A percentile compares a stretch with the other conserved stretches of the same genome.
Evolutionary conservation across 1,140 invertebrate species (phyloP).

Genomic region (Contarinia nasturtii): DNA sequence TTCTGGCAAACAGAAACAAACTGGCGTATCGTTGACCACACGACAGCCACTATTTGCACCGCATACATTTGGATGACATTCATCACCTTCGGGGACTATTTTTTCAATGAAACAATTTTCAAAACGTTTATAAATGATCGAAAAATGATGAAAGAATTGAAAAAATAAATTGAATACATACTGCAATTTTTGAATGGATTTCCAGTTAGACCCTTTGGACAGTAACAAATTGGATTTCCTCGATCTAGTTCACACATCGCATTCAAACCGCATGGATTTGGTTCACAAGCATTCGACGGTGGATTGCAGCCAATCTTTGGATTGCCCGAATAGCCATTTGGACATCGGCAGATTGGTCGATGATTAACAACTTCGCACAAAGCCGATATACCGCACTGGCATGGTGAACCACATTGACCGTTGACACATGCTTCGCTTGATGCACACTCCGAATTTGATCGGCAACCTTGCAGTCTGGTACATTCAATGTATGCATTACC

Average conservation of each 20-base stretch:
- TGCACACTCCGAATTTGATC: conserved; percentile 53
- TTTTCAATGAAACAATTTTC: not conserved
- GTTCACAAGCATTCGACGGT: conserved; percentile 50
- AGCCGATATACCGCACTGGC: conserved; percentile 44
- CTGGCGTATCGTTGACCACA: conserved; percentile 43
- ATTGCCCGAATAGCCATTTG: conserved; percentile 16
- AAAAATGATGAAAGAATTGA: not conserved
- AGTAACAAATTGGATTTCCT: conserved; percentile 73
- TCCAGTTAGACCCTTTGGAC: conserved; percentile 72
- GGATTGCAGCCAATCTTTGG: conserved; percentile 6
- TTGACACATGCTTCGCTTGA: conserved; percentile 54
- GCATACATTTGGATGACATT: conserved; percentile 66
- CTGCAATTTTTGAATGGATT: conserved; percentile 83
- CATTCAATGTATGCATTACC: conserved; percentile 67
- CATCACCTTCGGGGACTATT: conserved; percentile 67
- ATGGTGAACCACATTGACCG: conserved; percentile 50
- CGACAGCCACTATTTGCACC: conserved; percentile 65
- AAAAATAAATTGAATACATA: conserved; percentile 33
- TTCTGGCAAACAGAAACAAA: conserved; percentile 71
- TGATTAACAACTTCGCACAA: conserved; percentile 35
- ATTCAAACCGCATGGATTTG: conserved; percentile 66
- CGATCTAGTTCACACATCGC: conserved; percentile 71
- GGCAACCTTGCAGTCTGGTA: conserved; percentile 46
- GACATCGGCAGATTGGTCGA: conserved; percentile 30
- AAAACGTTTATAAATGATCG: not conserved